Evolutionary conservation across 2,113 vertebrate species (phyloP).

Genomic region (Antigone vipio): DNA sequence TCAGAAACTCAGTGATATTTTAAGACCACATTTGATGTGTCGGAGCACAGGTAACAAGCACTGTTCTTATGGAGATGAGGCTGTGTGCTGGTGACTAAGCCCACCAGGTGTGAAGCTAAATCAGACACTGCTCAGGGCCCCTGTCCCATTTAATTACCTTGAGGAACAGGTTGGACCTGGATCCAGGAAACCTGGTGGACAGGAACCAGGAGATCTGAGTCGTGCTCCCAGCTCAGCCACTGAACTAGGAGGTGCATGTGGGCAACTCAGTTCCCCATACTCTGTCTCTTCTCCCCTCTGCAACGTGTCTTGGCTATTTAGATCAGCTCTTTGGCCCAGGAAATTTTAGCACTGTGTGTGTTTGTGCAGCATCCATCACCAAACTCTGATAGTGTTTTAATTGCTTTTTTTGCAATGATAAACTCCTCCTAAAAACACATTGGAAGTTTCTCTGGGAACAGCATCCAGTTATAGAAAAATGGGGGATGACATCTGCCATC

Average conservation of each 20-base stretch:
- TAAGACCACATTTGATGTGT: slow-evolving; percentile 11
- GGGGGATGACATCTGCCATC: not conserved
- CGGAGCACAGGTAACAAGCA: slow-evolving; percentile 31
- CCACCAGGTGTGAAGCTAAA: not conserved
- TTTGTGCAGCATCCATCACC: not conserved
- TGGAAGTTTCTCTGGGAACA: not conserved
- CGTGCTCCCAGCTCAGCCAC: not conserved
- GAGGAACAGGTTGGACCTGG: not conserved
- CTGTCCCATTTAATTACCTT: slow-evolving; percentile 24
- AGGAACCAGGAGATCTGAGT: not conserved
- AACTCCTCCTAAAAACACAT: not conserved
- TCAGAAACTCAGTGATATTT: slow-evolving; percentile 29
- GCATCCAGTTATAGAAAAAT: not conserved
- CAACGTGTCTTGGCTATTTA: not conserved
- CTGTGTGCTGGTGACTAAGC: slow-evolving; percentile 25
- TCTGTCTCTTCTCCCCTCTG: not conserved
- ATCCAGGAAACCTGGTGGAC: not conserved
- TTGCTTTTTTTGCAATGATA: not conserved
- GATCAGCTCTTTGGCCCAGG: not conserved
- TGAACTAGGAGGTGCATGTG: not conserved
- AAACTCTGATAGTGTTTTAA: not conserved
- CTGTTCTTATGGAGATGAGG: slow-evolving; percentile 19
- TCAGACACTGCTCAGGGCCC: slow-evolving; percentile 4
- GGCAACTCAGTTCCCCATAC: not conserved
- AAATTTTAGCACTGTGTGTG: not conserved